Evolutionary conservation across 53 echinoderm and acorn worm species (phyloP).

Genomic region (Paracentrotus lividus): DNA sequence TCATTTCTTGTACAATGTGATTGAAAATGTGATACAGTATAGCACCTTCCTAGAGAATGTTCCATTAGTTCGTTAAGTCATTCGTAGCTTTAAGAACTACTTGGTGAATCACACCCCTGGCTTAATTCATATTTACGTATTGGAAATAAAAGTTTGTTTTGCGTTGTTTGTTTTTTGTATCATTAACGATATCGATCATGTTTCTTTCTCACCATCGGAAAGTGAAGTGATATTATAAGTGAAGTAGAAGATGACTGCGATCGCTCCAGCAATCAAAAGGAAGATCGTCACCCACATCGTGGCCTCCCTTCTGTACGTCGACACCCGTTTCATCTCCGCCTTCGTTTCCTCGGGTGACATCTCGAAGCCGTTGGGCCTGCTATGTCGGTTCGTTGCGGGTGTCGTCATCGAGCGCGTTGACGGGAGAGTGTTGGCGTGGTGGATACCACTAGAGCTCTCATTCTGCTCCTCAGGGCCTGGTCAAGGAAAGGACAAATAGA

Average conservation of each 20-base stretch:
- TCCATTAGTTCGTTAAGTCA: too few relatives aligned
- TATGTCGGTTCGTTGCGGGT: not conserved
- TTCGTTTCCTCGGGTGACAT: slow-evolving; percentile 46
- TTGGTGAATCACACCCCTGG: too few relatives aligned
- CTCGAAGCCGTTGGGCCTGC: not conserved
- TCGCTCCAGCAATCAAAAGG: not conserved
- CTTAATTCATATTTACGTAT: too few relatives aligned
- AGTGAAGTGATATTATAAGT: not conserved
- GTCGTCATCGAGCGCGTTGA: slow-evolving; percentile 33
- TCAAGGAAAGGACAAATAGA: not conserved
- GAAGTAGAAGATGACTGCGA: slow-evolving; percentile 51
- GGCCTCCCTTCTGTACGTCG: slow-evolving; percentile 33
- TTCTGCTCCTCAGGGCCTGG: not conserved
- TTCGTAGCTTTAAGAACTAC: too few relatives aligned
- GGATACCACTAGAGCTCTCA: slow-evolving; percentile 8
- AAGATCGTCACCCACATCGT: slow-evolving; percentile 47
- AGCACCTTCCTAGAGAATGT: too few relatives aligned
- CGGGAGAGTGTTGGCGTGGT: slow-evolving; percentile 60
- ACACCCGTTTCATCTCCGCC: slow-evolving; percentile 10
- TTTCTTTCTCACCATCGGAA: not conserved
- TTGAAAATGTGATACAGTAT: too few relatives aligned
- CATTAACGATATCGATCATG: not conserved
- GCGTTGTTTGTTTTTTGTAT: not conserved
- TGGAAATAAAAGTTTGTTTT: too few relatives aligned
- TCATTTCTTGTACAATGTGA: too few relatives aligned